Evolutionary conservation across 2,113 vertebrate species (phyloP).

Genomic region (Dasyprocta punctata): DNA sequence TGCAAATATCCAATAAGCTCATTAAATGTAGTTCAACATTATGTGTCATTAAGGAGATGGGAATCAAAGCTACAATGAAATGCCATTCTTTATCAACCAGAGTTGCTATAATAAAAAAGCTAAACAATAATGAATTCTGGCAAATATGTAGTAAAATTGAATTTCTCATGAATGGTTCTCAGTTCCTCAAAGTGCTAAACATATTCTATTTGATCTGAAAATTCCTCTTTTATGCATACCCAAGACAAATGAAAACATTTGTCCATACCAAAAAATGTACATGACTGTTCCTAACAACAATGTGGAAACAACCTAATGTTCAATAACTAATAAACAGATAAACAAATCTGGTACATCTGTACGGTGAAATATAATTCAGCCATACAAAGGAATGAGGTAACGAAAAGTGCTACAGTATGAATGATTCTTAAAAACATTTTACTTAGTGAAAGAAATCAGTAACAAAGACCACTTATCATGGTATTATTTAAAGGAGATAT

Average conservation of each 20-base stretch:
- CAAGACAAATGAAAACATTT: constrained; percentile 33
- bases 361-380: constrained; percentile 3
- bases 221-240: not conserved
- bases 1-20: not conserved
- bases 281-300: not conserved
- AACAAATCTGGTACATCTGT: not conserved
- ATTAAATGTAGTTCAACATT: not conserved
- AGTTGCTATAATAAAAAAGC: not conserved
- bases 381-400: not conserved
- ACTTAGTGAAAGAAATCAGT: not conserved
- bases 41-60: not conserved
- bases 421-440: not conserved
- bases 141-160: not conserved
- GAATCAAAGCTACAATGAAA: not conserved
- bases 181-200: not conserved
- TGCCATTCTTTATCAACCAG: not conserved
- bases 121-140: not conserved
- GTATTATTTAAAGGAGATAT: not conserved
- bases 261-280: not conserved
- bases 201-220: not conserved
- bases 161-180: not conserved
- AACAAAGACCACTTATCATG: not conserved
- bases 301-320: not conserved
- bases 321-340: not conserved
- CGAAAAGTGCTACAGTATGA: no score